phyloP scores from a whole-genome alignment of 2,888 invertebrate genomes.

The Sphaerophoria rueppellii region DNA sequence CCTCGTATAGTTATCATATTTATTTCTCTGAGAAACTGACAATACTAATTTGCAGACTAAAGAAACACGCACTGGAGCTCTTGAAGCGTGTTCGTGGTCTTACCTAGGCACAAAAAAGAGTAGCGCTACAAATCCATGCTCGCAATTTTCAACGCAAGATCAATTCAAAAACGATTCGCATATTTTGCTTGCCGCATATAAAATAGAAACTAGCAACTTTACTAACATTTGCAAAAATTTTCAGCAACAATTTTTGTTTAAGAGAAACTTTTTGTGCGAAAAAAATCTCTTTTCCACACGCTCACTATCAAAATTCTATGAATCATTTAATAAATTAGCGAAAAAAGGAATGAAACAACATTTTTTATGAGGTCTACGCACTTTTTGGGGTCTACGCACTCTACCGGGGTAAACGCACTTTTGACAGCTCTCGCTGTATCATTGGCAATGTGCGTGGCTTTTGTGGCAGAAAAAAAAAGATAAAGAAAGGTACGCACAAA shows the following conservation, averaged over 20 bases:
- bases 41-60: neutral
- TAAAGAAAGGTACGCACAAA: neutral
- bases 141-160: neutral
- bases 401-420: constrained; percentile 41
- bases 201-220: neutral
- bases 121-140: neutral
- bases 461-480: neutral
- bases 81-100: constrained; percentile 39
- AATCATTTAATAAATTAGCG: constrained; percentile 26
- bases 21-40: constrained; percentile 1
- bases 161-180: neutral
- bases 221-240: constrained; percentile 25
- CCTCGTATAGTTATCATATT: neutral
- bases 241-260: constrained; percentile 33
- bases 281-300: constrained; percentile 36
- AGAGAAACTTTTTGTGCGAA: constrained; percentile 34
- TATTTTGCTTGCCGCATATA: neutral
- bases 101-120: neutral
- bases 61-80: constrained; percentile 27
- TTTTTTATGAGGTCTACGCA: constrained; percentile 68
- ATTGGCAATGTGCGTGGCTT: constrained; percentile 23
- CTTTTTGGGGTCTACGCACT: constrained; percentile 69
- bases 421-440: constrained; percentile 31
- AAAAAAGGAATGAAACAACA: constrained; percentile 24
- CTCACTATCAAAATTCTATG: constrained; percentile 6